Conservation (phyloP, 2,888 invertebrate species). For the Drosophila koepferae region DNA sequence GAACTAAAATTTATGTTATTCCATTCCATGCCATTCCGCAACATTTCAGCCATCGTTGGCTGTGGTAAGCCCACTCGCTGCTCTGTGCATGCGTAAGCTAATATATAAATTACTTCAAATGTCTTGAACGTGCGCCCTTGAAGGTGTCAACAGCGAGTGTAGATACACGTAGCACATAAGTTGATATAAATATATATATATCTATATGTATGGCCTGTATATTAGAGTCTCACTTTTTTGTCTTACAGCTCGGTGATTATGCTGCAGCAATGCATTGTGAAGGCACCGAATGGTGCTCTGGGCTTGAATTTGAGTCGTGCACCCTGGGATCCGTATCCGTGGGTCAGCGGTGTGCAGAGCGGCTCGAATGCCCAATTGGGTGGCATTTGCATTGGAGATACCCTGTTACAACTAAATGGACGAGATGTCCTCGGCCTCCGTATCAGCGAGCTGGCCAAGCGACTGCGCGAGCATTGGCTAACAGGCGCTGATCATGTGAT, state of each 20-base stretch:
- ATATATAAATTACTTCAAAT: slow-evolving; percentile 61
- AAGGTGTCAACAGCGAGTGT: slow-evolving; percentile 16
- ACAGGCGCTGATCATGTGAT: slow-evolving; percentile 80
- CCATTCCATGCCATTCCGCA: slow-evolving; percentile 9
- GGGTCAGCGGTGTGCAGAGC: slow-evolving; percentile 89
- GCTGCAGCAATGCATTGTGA: slow-evolving; percentile 83
- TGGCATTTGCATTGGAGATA: slow-evolving; percentile 90
- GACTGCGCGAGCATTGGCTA: slow-evolving; percentile 82
- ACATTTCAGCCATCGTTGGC: slow-evolving; percentile 11
- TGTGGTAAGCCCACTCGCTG: slow-evolving; percentile 5
- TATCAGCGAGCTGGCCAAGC: slow-evolving; percentile 83
- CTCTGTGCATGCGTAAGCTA: slow-evolving; percentile 6
- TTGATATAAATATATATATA: not conserved
- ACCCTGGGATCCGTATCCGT: slow-evolving; percentile 93
- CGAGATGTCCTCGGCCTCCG: slow-evolving; percentile 83
- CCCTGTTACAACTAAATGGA: slow-evolving; percentile 87
- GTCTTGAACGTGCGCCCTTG: slow-evolving; percentile 61
- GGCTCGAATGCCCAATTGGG: slow-evolving; percentile 88
- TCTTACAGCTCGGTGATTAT: slow-evolving; percentile 49
- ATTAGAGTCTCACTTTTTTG: not conserved
- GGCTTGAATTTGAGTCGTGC: slow-evolving; percentile 91
- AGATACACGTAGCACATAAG: not conserved
- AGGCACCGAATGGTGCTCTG: slow-evolving; percentile 87
- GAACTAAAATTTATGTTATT: slow-evolving; percentile 57
- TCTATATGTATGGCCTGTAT: not conserved